Conservation (phyloP, 53 echinoderm and acorn worm species). For the Luidia sarsii region DNA sequence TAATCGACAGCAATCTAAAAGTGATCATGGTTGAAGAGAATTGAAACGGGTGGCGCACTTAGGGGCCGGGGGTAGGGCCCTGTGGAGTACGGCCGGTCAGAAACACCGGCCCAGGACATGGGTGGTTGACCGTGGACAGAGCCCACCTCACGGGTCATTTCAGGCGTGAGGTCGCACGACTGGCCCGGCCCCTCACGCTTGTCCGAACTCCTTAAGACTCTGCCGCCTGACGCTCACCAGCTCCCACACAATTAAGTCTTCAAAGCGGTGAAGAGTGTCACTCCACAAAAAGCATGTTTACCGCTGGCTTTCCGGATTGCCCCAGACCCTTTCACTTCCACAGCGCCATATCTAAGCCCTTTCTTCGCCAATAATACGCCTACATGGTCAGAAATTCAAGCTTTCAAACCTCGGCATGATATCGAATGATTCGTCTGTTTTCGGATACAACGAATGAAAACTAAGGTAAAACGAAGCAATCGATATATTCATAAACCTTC, state of each 20-base stretch:
- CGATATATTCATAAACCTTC: no score
- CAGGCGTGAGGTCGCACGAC: slow-evolving; percentile 26
- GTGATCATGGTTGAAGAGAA: slow-evolving; percentile 19
- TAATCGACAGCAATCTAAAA: slow-evolving; percentile 6
- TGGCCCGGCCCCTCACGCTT: slow-evolving; percentile 23
- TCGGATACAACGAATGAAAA: no score
- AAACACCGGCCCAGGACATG: neutral
- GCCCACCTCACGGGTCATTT: slow-evolving; percentile 31
- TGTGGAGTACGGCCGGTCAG: neutral
- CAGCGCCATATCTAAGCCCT: no score
- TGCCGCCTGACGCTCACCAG: slow-evolving; percentile 9
- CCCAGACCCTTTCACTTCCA: no score
- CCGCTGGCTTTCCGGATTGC: no score
- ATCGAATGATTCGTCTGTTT: no score
- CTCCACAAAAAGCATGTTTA: slow-evolving; percentile 39
- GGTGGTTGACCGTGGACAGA: slow-evolving; percentile 21
- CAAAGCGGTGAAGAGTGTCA: neutral
- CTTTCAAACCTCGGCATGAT: no score
- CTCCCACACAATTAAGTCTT: slow-evolving; percentile 1
- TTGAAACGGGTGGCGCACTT: slow-evolving; percentile 13
- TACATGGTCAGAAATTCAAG: no score
- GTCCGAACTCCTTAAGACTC: slow-evolving; percentile 11
- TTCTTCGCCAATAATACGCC: no score
- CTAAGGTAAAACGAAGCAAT: no score
- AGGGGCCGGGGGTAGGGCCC: neutral